phyloP scores from a whole-genome alignment of 2,888 invertebrate genomes.

The Sinelater perroti region DNA sequence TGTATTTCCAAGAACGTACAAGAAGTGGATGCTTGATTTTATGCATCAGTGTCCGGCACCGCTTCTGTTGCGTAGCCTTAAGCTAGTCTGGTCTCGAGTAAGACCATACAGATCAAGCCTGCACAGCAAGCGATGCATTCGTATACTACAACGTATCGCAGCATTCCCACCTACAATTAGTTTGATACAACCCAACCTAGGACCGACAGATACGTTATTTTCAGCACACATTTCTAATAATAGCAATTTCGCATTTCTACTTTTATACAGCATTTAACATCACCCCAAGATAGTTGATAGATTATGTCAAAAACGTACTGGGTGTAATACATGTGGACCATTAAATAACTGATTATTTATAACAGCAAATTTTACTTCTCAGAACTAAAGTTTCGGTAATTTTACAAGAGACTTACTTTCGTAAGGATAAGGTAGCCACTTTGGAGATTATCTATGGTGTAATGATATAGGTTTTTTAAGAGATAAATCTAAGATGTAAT shows the following conservation, averaged over 20 bases:
- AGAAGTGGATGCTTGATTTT: too few species aligned
- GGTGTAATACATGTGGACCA: constrained; percentile 56
- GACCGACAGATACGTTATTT: constrained; percentile 6
- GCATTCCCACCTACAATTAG: too few species aligned
- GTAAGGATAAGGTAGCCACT: background rate
- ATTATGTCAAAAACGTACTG: constrained; percentile 46
- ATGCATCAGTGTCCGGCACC: too few species aligned
- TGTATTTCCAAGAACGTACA: too few species aligned
- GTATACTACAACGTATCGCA: too few species aligned
- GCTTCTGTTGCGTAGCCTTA: too few species aligned
- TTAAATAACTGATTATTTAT: constrained; percentile 38
- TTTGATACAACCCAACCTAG: background rate
- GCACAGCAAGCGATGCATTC: too few species aligned
- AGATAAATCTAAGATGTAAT: constrained; percentile 19
- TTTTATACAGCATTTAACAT: constrained; percentile 48
- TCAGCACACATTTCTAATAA: constrained; percentile 22
- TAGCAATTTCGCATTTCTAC: constrained; percentile 48
- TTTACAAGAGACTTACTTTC: too few species aligned
- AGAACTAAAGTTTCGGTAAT: constrained; percentile 27
- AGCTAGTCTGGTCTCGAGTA: too few species aligned
- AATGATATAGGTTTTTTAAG: constrained; percentile 15
- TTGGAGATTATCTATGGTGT: background rate
- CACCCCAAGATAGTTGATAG: constrained; percentile 32
- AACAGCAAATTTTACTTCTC: constrained; percentile 21
- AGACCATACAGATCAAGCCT: too few species aligned